Evolutionary conservation across 2,888 invertebrate genomes (phyloP).

Genomic region (Diplolepis rosae): DNA sequence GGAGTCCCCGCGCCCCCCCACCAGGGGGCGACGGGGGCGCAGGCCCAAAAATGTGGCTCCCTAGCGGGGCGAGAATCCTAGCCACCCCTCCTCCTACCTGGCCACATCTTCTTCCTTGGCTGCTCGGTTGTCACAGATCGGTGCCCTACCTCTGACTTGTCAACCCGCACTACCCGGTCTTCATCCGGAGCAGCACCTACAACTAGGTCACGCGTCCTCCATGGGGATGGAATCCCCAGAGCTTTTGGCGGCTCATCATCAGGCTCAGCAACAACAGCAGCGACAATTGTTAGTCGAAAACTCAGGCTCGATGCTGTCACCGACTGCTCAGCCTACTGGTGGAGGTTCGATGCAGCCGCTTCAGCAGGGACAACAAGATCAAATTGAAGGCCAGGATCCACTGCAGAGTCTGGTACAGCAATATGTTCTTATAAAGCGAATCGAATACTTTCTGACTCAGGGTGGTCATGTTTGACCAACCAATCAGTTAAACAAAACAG

Average conservation of each 20-base stretch:
- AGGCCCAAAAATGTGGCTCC: slow-evolving; percentile 74
- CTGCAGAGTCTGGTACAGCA: slow-evolving; percentile 71
- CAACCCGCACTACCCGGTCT: slow-evolving; percentile 51
- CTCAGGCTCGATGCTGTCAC: slow-evolving; percentile 49
- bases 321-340: slow-evolving; percentile 61
- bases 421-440: slow-evolving; percentile 57
- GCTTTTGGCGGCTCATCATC: slow-evolving; percentile 59
- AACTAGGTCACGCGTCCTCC: slow-evolving; percentile 53
- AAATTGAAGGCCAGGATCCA: slow-evolving; percentile 65
- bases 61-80: slow-evolving; percentile 74
- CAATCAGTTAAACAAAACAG: slow-evolving; percentile 29
- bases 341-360: slow-evolving; percentile 65
- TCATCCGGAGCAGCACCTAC: slow-evolving; percentile 58
- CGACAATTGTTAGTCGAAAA: slow-evolving; percentile 59
- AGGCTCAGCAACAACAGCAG: slow-evolving; percentile 60
- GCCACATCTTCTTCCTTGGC: slow-evolving; percentile 52
- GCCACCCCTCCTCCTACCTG: slow-evolving; percentile 67
- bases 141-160: slow-evolving; percentile 56
- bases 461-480: slow-evolving; percentile 60
- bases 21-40: slow-evolving; percentile 74
- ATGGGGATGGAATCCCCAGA: slow-evolving; percentile 65
- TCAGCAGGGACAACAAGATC: slow-evolving; percentile 62
- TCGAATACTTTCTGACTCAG: slow-evolving; percentile 68
- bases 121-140: slow-evolving; percentile 59
- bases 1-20: slow-evolving; percentile 74